Percentiles rank a stretch among this genome's conserved stretches.
phyloP scores from a whole-genome alignment of 2,888 invertebrate species.

The Mellilla xanthometata region DNA sequence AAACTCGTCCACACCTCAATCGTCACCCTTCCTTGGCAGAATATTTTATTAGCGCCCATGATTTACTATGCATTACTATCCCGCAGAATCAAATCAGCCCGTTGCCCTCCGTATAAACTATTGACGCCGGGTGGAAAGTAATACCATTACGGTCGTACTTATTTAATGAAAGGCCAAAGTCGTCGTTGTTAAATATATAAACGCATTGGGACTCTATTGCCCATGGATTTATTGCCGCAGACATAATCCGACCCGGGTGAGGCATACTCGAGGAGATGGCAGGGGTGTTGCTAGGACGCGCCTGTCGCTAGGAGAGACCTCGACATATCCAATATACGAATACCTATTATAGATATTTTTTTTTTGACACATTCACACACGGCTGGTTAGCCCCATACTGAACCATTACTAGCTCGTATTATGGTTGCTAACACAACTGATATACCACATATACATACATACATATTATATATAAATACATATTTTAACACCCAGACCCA shows the following conservation, averaged over 20 bases:
- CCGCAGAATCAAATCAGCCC: slow-evolving; percentile 29
- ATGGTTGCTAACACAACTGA: no score
- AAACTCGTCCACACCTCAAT: not conserved
- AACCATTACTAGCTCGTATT: no score
- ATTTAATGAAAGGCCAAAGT: slow-evolving; percentile 40
- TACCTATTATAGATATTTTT: no score
- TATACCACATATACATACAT: no score
- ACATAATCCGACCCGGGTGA: slow-evolving; percentile 49
- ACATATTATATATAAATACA: no score
- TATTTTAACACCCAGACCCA: no score
- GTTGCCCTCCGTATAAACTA: slow-evolving; percentile 32
- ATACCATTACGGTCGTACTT: slow-evolving; percentile 34
- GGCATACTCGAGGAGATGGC: slow-evolving; percentile 40
- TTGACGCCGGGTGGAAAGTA: slow-evolving; percentile 26
- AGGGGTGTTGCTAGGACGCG: slow-evolving; percentile 2
- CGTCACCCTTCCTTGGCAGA: not conserved
- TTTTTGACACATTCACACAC: no score
- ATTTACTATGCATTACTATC: slow-evolving; percentile 19
- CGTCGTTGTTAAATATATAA: slow-evolving; percentile 47
- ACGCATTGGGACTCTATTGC: slow-evolving; percentile 35
- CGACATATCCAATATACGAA: no score
- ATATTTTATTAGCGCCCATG: not conserved
- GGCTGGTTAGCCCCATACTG: no score
- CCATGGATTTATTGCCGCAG: slow-evolving; percentile 56
- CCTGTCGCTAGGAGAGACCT: no score